phyloP scores from a whole-genome alignment of 2,888 invertebrate species.

The Argynnis bischoffii region DNA sequence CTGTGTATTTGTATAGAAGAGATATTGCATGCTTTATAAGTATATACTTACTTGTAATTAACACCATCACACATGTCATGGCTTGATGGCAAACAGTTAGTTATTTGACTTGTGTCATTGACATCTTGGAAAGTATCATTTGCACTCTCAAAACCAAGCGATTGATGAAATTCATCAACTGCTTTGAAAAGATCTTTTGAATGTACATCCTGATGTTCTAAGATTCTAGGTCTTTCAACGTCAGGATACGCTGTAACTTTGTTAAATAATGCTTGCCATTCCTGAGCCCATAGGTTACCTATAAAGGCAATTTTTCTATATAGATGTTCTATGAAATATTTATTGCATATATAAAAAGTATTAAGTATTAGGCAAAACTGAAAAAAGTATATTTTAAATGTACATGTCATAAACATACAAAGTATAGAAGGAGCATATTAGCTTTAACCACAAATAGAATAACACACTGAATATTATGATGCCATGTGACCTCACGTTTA shows the following conservation, averaged over 20 bases:
- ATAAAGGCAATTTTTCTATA: background rate
- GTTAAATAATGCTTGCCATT: constrained; percentile 79
- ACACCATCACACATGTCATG: constrained; percentile 86
- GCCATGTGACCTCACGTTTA: no score
- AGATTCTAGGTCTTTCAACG: constrained; percentile 77
- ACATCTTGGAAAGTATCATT: constrained; percentile 83
- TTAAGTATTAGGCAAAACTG: no score
- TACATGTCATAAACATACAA: no score
- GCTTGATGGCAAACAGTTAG: constrained; percentile 86
- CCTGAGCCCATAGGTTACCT: constrained; percentile 87
- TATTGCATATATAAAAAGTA: no score
- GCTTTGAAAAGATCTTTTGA: constrained; percentile 80
- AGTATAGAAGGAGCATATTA: no score
- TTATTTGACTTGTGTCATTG: constrained; percentile 80
- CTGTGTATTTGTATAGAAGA: no score
- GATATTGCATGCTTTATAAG: constrained; percentile 18
- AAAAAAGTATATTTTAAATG: no score
- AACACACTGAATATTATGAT: no score
- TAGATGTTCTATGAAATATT: no score
- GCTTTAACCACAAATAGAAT: no score
- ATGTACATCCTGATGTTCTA: constrained; percentile 64
- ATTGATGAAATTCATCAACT: constrained; percentile 84
- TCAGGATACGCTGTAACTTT: constrained; percentile 77
- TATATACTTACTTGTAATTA: constrained; percentile 81
- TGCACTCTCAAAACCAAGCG: constrained; percentile 83